Evolutionary conservation across 2,113 vertebrate genomes (phyloP), one percentile per base, ranked within the genome.

Genomic region (Caloenas nicobarica): DNA sequence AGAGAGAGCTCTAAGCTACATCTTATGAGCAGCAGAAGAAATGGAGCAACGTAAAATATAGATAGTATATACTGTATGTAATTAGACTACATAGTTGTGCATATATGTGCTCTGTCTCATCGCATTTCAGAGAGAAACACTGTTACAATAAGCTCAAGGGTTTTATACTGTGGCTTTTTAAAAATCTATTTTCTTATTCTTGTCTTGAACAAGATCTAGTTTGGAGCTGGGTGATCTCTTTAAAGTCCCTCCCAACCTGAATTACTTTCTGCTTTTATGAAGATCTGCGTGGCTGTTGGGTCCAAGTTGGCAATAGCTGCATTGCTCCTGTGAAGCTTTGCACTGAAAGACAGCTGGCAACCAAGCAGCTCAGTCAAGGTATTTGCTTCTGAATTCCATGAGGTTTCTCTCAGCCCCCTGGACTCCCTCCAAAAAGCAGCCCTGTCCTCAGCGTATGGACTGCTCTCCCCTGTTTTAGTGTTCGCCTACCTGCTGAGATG

Each of bases 71-170:
- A 40, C 53, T 46, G 7, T 10, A 11, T 38, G 29, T 72, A 71
- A 81, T 82, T 71, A 89, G 81, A 21, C 50, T 40, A 2, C 25
- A 19, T 5, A n/a, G 44, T 46, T 54, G 38, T 56, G 50, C 40
- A 15, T 0, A 1, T 19, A 13, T 38, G 36, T 68, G 53, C 16
- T 61, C 53, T 68, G n/a, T 82, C 81, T 76, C 34, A 0, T 5
- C 33, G 44, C 24, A 22, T 65, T 70, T 85, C 79, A 7, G 44
- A 82, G 69, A 31, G 26, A 87, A 64, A 57, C 5, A 2, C 61
- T 18, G 28, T 7, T 56, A 31, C 8, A 24, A 5, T 8, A 38
- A 50, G 44, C 44, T 74, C 31, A 21, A 34, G 36, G 22, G 1
- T 26, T 62, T 79, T 40, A 46, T 29, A 33, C 25, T 5, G 54